phyloP scores from a whole-genome alignment of 2,888 invertebrate genomes.

The Drosophila subsilvestris region DNA sequence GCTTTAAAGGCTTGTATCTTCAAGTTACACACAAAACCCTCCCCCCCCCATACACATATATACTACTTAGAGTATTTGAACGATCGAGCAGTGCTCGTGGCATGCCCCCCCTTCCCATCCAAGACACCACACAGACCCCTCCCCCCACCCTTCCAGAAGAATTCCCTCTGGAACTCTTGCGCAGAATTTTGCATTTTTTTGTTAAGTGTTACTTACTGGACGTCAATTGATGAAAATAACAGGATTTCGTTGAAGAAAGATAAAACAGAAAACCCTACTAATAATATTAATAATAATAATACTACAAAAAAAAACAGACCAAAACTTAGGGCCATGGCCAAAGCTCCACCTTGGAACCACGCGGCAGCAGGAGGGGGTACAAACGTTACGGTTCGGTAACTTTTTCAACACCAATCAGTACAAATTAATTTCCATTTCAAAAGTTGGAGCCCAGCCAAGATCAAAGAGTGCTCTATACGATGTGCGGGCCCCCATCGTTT shows the following conservation, averaged over 20 bases:
- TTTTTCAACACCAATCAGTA: slow-evolving; percentile 71
- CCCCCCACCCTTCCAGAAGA: slow-evolving; percentile 27
- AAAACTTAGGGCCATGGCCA: slow-evolving; percentile 26
- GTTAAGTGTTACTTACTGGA: slow-evolving; percentile 65
- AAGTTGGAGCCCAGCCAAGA: slow-evolving; percentile 54
- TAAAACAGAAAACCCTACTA: slow-evolving; percentile 21
- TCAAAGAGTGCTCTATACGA: slow-evolving; percentile 20
- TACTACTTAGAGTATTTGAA: slow-evolving; percentile 76
- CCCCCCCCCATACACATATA: slow-evolving; percentile 30
- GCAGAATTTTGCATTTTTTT: slow-evolving; percentile 83
- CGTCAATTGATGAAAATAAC: slow-evolving; percentile 58
- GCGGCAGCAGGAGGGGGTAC: slow-evolving; percentile 16
- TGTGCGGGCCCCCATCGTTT: slow-evolving; percentile 14
- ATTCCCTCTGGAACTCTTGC: slow-evolving; percentile 61
- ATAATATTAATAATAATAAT: slow-evolving; percentile 24
- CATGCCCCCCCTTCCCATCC: slow-evolving; percentile 19
- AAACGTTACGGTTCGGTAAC: slow-evolving; percentile 24
- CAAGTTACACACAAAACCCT: slow-evolving; percentile 65
- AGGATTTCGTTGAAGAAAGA: slow-evolving; percentile 49
- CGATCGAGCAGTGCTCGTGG: slow-evolving; percentile 66
- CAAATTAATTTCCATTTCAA: slow-evolving; percentile 77
- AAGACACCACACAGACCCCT: slow-evolving; percentile 29
- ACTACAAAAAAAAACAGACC: slow-evolving; percentile 32
- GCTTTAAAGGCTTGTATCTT: slow-evolving; percentile 77
- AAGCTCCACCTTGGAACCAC: slow-evolving; percentile 24